phyloP scores from a whole-genome alignment of 1,140 invertebrate species.

The Anastatus disparis region DNA sequence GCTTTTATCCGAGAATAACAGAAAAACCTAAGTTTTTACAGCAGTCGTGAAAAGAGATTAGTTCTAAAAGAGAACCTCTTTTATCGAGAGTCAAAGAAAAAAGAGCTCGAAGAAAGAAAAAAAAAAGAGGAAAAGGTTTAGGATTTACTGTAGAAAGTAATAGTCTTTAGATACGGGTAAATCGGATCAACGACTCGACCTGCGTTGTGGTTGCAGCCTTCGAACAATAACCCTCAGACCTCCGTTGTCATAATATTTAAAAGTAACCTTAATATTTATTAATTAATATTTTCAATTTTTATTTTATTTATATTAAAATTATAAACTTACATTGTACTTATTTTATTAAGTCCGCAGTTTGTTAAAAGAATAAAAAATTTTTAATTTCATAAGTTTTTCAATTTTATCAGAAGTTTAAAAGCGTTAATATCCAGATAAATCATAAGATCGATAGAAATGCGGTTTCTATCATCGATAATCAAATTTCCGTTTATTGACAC shows the following conservation, averaged over 20 bases:
- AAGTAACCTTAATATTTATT: too few relatives aligned
- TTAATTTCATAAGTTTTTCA: too few relatives aligned
- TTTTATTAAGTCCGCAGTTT: too few relatives aligned
- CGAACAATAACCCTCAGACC: not conserved
- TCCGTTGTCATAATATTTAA: slow-evolving; percentile 26
- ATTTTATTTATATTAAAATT: too few relatives aligned
- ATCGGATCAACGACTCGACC: slow-evolving; percentile 25
- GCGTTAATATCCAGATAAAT: too few relatives aligned
- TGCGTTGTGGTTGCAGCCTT: slow-evolving; percentile 6
- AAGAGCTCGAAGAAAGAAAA: not conserved
- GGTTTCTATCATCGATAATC: not conserved
- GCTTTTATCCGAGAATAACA: too few relatives aligned
- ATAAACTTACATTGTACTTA: too few relatives aligned
- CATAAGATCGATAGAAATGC: too few relatives aligned
- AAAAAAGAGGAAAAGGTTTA: not conserved
- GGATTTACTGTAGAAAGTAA: not conserved
- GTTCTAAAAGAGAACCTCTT: not conserved
- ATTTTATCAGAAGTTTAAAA: too few relatives aligned
- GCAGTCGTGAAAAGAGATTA: not conserved
- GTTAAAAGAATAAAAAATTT: too few relatives aligned
- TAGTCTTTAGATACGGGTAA: slow-evolving; percentile 5
- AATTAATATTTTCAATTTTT: too few relatives aligned
- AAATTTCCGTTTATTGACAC: not conserved
- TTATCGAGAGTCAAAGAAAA: not conserved
- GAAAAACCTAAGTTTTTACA: too few relatives aligned